These are phyloP conservation scores for Capreolus pygargus DNA, from an alignment of 2,113 vertebrate genomes.

Conservation along the genomic window DNA sequence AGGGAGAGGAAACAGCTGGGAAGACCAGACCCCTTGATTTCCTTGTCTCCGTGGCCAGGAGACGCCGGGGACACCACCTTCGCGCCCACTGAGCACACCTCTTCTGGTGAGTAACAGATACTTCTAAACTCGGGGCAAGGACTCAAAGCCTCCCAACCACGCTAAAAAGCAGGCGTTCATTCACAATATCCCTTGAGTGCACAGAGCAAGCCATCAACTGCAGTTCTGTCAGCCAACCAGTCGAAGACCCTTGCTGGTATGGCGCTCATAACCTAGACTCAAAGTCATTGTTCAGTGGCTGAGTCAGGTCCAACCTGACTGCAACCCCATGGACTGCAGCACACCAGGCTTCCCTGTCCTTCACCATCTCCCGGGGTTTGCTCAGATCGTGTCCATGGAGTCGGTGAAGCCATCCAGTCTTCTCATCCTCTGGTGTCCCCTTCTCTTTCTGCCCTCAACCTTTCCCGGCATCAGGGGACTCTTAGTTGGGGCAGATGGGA, in stretches of 20 bases:
- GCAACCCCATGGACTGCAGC: background rate
- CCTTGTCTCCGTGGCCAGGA: background rate
- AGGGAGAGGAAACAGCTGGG: rapidly evolving
- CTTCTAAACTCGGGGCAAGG: background rate
- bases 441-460: background rate
- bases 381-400: background rate
- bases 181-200: background rate
- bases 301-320: background rate
- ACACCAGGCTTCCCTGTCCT: background rate
- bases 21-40: background rate
- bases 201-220: rapidly evolving
- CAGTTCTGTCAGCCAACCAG: rapidly evolving
- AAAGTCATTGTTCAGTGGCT: background rate
- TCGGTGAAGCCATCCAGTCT: background rate
- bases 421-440: background rate
- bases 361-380: background rate
- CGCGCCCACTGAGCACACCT: background rate
- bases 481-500: background rate
- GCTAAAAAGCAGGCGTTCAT: rapidly evolving
- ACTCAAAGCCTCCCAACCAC: background rate
- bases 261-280: background rate
- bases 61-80: background rate
- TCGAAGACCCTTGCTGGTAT: background rate
- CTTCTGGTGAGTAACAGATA: constrained; percentile 26
- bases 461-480: background rate